Conservation (phyloP, 2,113 vertebrate genomes). For the Rattus norvegicus region DNA sequence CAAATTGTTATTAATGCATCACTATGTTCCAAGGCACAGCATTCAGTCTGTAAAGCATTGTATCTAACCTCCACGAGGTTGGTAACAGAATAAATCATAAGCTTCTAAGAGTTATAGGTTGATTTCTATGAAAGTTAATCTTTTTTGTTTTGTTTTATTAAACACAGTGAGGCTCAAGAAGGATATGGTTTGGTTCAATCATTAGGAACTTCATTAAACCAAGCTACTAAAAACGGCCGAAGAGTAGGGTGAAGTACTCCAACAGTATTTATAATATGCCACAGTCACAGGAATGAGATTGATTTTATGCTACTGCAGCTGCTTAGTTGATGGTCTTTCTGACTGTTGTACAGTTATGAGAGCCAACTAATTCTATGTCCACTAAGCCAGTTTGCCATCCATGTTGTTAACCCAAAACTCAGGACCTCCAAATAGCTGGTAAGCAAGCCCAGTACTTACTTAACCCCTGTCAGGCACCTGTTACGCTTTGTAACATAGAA, state of each 20-base stretch:
- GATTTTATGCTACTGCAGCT: neutral
- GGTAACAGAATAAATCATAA: neutral
- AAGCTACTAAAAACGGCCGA: neutral
- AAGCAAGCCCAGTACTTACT: rapidly evolving
- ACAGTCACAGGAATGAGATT: neutral
- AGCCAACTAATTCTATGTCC: neutral
- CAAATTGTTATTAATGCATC: neutral
- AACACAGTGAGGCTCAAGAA: neutral
- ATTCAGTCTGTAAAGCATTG: neutral
- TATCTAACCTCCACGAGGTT: neutral
- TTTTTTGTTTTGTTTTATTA: neutral
- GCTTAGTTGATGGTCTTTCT: neutral
- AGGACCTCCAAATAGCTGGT: neutral
- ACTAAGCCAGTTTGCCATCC: neutral
- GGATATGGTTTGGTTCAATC: neutral
- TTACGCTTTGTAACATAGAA: neutral
- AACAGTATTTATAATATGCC: neutral
- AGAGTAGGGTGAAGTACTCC: neutral
- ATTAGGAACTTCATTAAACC: neutral
- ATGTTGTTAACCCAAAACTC: neutral
- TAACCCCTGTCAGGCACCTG: neutral
- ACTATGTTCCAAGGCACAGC: neutral
- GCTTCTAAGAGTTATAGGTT: neutral
- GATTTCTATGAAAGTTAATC: neutral
- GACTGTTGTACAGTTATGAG: neutral